Percentiles rank a stretch among this genome's conserved stretches.
Conservation (phyloP, 2,888 invertebrate genomes). For the Arctia plantaginis region DNA sequence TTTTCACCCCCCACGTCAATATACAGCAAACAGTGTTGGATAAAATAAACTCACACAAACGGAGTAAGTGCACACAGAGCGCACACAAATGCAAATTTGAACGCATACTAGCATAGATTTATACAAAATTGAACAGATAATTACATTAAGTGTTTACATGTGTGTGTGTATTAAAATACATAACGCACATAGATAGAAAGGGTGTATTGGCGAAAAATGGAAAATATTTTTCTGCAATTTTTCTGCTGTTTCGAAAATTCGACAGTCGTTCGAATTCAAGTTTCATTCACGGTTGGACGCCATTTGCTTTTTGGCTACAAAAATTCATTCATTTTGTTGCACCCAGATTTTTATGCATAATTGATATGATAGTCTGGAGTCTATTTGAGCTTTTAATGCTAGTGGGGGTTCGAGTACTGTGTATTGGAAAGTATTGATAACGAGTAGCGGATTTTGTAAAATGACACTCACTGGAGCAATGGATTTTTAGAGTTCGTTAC, state of each 20-base stretch:
- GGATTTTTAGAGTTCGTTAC: neutral
- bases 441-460: neutral
- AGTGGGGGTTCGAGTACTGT: neutral
- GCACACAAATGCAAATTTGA: slow-evolving; percentile 24
- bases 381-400: slow-evolving; percentile 23
- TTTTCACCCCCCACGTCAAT: slow-evolving; percentile 68
- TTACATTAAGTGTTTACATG: slow-evolving; percentile 70
- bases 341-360: slow-evolving; percentile 35
- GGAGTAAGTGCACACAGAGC: slow-evolving; percentile 31
- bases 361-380: slow-evolving; percentile 25
- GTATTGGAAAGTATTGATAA: slow-evolving; percentile 14
- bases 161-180: slow-evolving; percentile 45
- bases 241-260: slow-evolving; percentile 43
- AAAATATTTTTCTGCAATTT: slow-evolving; percentile 67
- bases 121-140: slow-evolving; percentile 82
- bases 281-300: slow-evolving; percentile 32
- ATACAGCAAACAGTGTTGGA: slow-evolving; percentile 76
- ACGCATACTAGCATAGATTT: slow-evolving; percentile 59
- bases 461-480: neutral
- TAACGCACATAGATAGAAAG: slow-evolving; percentile 33
- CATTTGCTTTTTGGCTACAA: slow-evolving; percentile 58
- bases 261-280: slow-evolving; percentile 50
- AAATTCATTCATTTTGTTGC: slow-evolving; percentile 37
- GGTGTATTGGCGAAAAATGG: slow-evolving; percentile 61
- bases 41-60: slow-evolving; percentile 75